Conservation (phyloP, 23 tunicate genomes). For the Trididemnum clinides region DNA sequence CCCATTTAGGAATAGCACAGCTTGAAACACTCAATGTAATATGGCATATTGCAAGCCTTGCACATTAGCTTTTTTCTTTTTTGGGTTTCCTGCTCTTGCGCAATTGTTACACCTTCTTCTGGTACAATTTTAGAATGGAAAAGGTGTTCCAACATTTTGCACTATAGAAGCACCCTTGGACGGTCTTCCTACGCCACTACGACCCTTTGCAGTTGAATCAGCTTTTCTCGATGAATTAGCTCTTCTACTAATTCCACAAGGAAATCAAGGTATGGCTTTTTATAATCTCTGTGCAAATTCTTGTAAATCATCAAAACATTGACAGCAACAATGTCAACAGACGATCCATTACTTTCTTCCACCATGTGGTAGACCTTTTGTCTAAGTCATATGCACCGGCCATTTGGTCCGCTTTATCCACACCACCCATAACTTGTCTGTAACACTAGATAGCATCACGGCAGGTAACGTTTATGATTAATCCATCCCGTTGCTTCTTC, state of each 20-base stretch:
- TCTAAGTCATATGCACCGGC: conserved; percentile 9
- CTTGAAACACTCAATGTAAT: conserved; percentile 17
- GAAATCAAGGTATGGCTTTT: conserved; percentile 4
- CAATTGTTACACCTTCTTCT: not conserved
- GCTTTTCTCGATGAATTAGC: not conserved
- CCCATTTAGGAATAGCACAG: conserved; percentile 8
- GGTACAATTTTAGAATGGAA: conserved; percentile 4
- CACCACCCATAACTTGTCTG: conserved; percentile 1
- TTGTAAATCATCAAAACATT: conserved; percentile 15
- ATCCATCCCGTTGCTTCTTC: conserved; percentile 18
- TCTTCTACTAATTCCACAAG: conserved; percentile 17
- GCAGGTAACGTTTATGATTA: not conserved
- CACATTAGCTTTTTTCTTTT: conserved; percentile 16
- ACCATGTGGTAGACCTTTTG: conserved; percentile 14
- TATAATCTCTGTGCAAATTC: conserved; percentile 3
- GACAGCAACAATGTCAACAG: conserved; percentile 4
- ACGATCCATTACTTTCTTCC: conserved; percentile 10
- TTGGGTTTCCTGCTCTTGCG: not conserved
- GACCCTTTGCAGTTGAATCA: not conserved
- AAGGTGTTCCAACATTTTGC: not conserved
- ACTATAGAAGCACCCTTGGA: not conserved
- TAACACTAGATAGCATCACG: not conserved
- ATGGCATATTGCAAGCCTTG: conserved; percentile 1
- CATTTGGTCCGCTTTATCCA: conserved; percentile 30
- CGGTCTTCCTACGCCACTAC: not conserved